phyloP scores from a whole-genome alignment of 1,140 invertebrate species.

The Laodelphax striatellus region DNA sequence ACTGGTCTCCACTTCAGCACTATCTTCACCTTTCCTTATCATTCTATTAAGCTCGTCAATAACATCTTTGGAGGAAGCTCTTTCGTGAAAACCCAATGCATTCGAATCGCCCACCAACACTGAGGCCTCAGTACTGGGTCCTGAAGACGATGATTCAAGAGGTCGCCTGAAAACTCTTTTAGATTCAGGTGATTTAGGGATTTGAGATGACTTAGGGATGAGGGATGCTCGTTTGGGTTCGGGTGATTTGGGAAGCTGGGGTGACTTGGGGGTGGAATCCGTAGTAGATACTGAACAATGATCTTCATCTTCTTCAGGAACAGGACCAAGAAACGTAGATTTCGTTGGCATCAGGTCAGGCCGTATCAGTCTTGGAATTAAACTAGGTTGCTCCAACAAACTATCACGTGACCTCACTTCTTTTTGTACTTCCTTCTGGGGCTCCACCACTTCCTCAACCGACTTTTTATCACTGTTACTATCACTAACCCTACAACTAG shows the following conservation, averaged over 20 bases:
- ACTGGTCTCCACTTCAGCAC: slow-evolving; percentile 8
- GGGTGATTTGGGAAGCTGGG: background rate
- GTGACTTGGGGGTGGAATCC: no score
- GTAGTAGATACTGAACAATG: slow-evolving; percentile 15
- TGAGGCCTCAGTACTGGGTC: background rate
- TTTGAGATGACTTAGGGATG: background rate
- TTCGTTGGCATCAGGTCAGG: background rate
- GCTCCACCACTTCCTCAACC: no score
- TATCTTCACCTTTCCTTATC: slow-evolving; percentile 46
- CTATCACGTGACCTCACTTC: background rate
- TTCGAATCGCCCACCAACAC: slow-evolving; percentile 4
- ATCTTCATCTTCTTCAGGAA: slow-evolving; percentile 51
- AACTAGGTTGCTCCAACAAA: background rate
- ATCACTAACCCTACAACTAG: no score
- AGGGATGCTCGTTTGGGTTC: background rate
- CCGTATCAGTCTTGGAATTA: slow-evolving; percentile 24
- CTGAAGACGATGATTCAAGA: background rate
- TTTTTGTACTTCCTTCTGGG: background rate
- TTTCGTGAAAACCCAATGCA: slow-evolving; percentile 51
- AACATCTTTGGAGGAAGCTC: slow-evolving; percentile 60
- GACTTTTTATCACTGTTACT: no score
- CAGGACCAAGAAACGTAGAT: slow-evolving; percentile 33
- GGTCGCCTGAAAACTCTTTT: background rate
- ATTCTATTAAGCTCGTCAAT: slow-evolving; percentile 62
- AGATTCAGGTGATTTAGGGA: background rate